A percentile compares a stretch with the other conserved stretches of the same genome.
Conservation (phyloP, 2,113 vertebrate genomes). For the Chelonoidis abingdonii region DNA sequence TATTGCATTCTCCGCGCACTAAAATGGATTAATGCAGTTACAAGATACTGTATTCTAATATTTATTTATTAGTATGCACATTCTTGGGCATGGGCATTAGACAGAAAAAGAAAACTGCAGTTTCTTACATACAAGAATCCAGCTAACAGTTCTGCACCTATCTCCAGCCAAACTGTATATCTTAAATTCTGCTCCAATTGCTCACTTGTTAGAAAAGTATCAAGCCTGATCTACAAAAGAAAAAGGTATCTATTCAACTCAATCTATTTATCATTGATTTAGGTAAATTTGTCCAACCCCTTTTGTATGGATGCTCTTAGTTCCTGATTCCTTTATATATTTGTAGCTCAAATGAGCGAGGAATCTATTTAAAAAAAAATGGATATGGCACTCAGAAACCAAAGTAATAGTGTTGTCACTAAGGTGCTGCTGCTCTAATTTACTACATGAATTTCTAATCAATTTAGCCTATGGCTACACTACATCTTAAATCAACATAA, state of each 20-base stretch:
- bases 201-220: not conserved
- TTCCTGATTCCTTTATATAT: slow-evolving; percentile 5
- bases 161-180: not conserved
- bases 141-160: not conserved
- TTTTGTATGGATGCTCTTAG: too few species aligned
- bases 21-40: not conserved
- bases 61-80: not conserved
- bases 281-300: not conserved
- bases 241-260: not conserved
- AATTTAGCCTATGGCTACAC: not conserved
- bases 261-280: not conserved
- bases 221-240: not conserved
- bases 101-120: not conserved
- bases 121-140: not conserved
- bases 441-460: not conserved
- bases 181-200: not conserved
- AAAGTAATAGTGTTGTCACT: not conserved
- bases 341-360: not conserved
- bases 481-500: too few species aligned
- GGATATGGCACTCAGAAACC: not conserved
- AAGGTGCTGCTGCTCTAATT: not conserved
- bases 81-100: not conserved
- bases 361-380: not conserved
- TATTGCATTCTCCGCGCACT: not conserved
- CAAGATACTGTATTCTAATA: not conserved